Base-by-base conservation (phyloP, 2,797 vertebrate genomes). In the Todus mexicanus region DNA sequence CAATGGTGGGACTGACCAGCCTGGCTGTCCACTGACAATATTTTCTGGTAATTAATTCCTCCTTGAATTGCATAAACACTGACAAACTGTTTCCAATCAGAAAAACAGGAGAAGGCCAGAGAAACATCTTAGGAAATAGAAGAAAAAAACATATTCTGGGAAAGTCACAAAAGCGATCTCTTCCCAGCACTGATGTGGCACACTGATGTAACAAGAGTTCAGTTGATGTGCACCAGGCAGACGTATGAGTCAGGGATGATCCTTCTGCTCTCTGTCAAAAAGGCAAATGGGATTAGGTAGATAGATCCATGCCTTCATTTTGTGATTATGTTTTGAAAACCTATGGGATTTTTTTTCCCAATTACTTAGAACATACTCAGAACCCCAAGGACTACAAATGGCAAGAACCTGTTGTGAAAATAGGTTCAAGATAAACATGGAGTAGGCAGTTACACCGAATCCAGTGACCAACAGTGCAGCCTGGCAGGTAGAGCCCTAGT, bases 1-100 rank as follows among this genome's bases (percentile, higher is more conserved):
- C 84, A 99, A 99, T 4, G 99, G 99, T 0, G 99, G 99, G 61
- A 94, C 94, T 1, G 98, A 99, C 93, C 99, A 99, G 72, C 99
- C 99, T 2, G 99, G 99, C 50, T 99, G 99, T 40, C 99, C 99
- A 50, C 97, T 98, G 91, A 99, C 98, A 72, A 98, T 99, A 96
- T 98, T 99, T 64, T 97, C 98, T 95, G 99, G 99, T 99, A 96
- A 98, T 95, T 69, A 35, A 56, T 88, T 84, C 77, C 82, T 66
- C 75, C 68, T 93, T 81, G 23, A 66, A 50, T 37, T 85, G 80
- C 54, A 83, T 35, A 82, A 92, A 88, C 22, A 14, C 17, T 61
- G 42, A 48, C 43, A 77, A 72, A 92, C 85, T 47, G 8, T 65
- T 93, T 84, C 92, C 48, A 10, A 25, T 29, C n/a, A 57, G 45